phyloP scores from a whole-genome alignment of 2,888 invertebrate species.

The Mesochorus sp. region DNA sequence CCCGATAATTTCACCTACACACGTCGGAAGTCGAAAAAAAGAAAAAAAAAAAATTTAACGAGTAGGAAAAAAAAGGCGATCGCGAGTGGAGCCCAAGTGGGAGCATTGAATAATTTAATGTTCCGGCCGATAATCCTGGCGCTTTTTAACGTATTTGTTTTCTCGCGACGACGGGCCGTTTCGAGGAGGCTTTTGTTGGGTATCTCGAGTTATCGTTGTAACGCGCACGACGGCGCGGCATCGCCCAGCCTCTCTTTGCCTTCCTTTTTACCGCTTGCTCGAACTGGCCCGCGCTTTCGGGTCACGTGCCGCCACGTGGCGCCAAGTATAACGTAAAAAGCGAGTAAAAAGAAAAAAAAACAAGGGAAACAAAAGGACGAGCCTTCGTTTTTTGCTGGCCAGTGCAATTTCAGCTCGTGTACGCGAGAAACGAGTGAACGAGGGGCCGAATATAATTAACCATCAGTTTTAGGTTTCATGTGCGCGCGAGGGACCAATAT shows the following conservation, averaged over 20 bases:
- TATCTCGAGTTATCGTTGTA: constrained; percentile 61
- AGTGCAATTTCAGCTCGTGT: constrained; percentile 45
- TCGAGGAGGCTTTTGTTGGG: constrained; percentile 58
- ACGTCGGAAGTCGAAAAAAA: constrained; percentile 14
- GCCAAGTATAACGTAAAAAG: constrained; percentile 77
- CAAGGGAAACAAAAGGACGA: constrained; percentile 39
- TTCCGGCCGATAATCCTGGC: constrained; percentile 48
- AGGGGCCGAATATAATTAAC: constrained; percentile 80
- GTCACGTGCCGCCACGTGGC: constrained; percentile 81
- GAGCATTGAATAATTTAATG: constrained; percentile 64
- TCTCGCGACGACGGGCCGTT: constrained; percentile 37
- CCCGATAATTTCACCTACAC: not conserved
- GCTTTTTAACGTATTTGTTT: constrained; percentile 20
- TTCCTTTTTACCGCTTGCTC: constrained; percentile 72
- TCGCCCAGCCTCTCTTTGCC: too few relatives aligned
- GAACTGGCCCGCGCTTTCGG: constrained; percentile 61
- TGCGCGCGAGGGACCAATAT: constrained; percentile 61
- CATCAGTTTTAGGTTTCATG: constrained; percentile 81
- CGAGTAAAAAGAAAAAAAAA: constrained; percentile 46
- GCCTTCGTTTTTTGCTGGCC: constrained; percentile 59
- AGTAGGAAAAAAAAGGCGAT: not conserved
- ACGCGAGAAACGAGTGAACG: constrained; percentile 27
- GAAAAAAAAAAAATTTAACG: constrained; percentile 1
- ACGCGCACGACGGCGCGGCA: constrained; percentile 61
- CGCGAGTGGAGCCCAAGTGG: constrained; percentile 29